Percentiles rank a stretch among this genome's conserved stretches.
phyloP scores from a whole-genome alignment of 2,888 invertebrate genomes.

The Bibio marci region DNA sequence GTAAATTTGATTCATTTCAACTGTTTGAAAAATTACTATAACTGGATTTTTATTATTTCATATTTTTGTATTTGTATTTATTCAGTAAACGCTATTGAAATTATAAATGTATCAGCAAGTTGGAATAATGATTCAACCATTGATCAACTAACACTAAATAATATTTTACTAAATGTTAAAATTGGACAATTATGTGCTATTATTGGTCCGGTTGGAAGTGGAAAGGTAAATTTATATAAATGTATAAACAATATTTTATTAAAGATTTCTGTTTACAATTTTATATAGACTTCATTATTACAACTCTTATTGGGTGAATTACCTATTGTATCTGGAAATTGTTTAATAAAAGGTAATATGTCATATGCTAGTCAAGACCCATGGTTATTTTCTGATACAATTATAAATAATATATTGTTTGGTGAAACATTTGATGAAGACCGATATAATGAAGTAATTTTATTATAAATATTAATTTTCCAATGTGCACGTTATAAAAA shows the following conservation, averaged over 20 bases:
- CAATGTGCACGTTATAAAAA: no score
- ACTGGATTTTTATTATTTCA: background rate
- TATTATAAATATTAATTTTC: no score
- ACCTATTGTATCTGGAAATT: conserved; percentile 30
- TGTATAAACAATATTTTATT: background rate
- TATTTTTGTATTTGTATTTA: background rate
- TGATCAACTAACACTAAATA: conserved; percentile 29
- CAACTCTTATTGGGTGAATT: conserved; percentile 44
- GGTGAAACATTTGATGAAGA: conserved; percentile 33
- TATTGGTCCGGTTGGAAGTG: conserved; percentile 66
- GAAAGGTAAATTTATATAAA: conserved; percentile 32
- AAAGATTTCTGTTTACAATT: background rate
- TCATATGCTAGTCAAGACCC: conserved; percentile 48
- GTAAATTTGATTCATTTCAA: no score
- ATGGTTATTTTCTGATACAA: conserved; percentile 41
- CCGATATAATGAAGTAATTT: conserved; percentile 16
- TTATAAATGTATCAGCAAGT: conserved; percentile 30
- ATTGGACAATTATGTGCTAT: conserved; percentile 49
- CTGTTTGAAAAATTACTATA: no score
- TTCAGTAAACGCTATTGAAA: conserved; percentile 20
- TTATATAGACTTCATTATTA: conserved; percentile 35
- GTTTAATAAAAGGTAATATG: conserved; percentile 35
- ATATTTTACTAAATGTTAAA: conserved; percentile 34
- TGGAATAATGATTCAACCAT: conserved; percentile 25
- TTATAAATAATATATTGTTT: conserved; percentile 52